Evolutionary conservation across 2,797 vertebrate species (phyloP).

Genomic region (Brachyalestes nurse): DNA sequence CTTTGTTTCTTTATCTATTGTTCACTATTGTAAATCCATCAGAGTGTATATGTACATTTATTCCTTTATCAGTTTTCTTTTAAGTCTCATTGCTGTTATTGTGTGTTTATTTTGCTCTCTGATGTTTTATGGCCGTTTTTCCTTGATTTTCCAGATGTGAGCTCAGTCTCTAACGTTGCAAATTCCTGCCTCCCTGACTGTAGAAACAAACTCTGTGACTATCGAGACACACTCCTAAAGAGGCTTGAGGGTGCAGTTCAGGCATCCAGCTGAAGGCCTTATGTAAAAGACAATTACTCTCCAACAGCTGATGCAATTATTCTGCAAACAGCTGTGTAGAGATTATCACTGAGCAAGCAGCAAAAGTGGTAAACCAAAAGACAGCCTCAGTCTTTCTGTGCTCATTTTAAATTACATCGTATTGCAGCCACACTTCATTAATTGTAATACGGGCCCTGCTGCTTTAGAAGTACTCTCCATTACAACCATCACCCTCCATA

Average conservation of each 20-base stretch:
- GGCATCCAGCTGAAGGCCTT: background rate
- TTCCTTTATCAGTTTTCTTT: too few relatives aligned
- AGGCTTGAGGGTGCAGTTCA: background rate
- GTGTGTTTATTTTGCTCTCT: too few relatives aligned
- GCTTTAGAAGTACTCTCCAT: background rate
- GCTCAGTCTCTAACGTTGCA: background rate
- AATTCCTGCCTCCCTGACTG: background rate
- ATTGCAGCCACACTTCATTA: constrained; percentile 12
- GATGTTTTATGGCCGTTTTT: too few relatives aligned
- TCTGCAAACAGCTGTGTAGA: constrained; percentile 13
- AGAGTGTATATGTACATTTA: too few relatives aligned
- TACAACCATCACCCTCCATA: background rate
- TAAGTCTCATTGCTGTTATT: too few relatives aligned
- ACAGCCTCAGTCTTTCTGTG: background rate
- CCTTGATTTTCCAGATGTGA: constrained; percentile 7
- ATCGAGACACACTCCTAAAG: background rate
- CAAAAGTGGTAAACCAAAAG: background rate
- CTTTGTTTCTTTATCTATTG: too few relatives aligned
- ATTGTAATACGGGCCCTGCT: background rate
- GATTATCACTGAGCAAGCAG: background rate
- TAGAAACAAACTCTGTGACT: constrained; percentile 19
- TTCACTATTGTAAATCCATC: too few relatives aligned
- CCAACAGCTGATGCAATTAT: background rate
- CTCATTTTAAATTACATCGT: background rate
- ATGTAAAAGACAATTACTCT: background rate